These are phyloP conservation scores for Athalia rosae DNA, from an alignment of 2,888 invertebrate genomes.

Conservation along the genomic window DNA sequence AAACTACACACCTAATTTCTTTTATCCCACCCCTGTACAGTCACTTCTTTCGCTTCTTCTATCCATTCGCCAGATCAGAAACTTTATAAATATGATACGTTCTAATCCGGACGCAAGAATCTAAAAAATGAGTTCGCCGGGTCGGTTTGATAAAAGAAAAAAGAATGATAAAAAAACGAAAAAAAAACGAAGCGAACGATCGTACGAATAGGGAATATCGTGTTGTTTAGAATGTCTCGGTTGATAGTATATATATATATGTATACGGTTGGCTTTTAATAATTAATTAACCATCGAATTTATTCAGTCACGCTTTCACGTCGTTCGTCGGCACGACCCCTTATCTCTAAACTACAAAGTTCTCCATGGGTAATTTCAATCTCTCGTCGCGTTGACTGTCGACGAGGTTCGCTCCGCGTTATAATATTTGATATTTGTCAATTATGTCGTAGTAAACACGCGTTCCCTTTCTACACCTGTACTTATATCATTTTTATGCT, in stretches of 20 bases:
- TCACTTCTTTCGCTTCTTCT: no score
- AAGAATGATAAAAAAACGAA: not conserved
- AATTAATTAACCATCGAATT: constrained; percentile 56
- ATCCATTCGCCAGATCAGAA: no score
- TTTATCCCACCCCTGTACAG: no score
- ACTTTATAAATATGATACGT: no score
- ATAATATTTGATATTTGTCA: constrained; percentile 9
- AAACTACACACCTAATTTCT: no score
- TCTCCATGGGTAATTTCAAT: constrained; percentile 17
- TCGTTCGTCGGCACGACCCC: constrained; percentile 35
- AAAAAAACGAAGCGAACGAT: not conserved
- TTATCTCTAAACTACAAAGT: not conserved
- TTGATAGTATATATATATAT: not conserved
- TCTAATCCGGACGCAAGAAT: no score
- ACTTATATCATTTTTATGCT: not conserved
- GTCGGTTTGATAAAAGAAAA: no score
- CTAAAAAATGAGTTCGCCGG: no score
- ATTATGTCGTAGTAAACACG: not conserved
- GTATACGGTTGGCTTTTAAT: constrained; percentile 50
- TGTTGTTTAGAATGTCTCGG: not conserved
- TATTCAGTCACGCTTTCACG: constrained; percentile 57
- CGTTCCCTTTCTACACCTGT: not conserved
- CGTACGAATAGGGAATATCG: not conserved
- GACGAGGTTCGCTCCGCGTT: not conserved
- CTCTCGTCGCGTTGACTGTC: not conserved